phyloP scores from a whole-genome alignment of 2,888 invertebrate species.

The Ormyrus pomaceus region DNA sequence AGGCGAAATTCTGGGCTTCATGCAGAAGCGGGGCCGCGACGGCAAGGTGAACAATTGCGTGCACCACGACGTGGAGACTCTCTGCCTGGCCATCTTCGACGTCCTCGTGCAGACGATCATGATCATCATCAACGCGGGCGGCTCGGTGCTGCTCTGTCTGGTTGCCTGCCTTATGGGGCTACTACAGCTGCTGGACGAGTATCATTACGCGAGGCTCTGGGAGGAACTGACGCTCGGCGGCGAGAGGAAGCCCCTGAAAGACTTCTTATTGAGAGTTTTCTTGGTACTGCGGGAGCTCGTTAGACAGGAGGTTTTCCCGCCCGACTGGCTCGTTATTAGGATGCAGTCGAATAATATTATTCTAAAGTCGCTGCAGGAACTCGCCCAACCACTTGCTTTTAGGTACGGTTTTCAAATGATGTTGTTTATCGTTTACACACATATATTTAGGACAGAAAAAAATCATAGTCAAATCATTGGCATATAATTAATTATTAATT shows the following conservation, averaged over 20 bases:
- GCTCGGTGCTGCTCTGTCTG: constrained; percentile 86
- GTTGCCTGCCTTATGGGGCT: constrained; percentile 92
- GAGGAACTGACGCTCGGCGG: constrained; percentile 83
- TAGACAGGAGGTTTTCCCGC: constrained; percentile 87
- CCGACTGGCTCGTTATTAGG: constrained; percentile 93
- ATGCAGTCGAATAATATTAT: constrained; percentile 92
- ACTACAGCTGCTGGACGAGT: constrained; percentile 90
- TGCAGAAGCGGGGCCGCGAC: constrained; percentile 78
- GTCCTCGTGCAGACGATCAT: constrained; percentile 91
- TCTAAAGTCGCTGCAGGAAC: constrained; percentile 89
- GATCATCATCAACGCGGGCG: constrained; percentile 87
- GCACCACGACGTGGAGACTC: constrained; percentile 88
- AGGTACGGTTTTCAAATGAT: constrained; percentile 41
- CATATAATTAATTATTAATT: too few species aligned
- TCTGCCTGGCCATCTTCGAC: constrained; percentile 88
- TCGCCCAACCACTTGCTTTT: constrained; percentile 91
- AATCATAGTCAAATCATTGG: too few species aligned
- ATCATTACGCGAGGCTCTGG: constrained; percentile 92
- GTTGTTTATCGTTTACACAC: too few species aligned
- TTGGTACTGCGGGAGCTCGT: constrained; percentile 88
- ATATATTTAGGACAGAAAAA: too few species aligned
- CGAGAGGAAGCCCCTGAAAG: constrained; percentile 89
- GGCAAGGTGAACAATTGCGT: constrained; percentile 80
- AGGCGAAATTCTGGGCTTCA: constrained; percentile 86
- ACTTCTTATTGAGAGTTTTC: constrained; percentile 89